Evolutionary conservation across 2,797 vertebrate genomes (phyloP).

Genomic region (Macropodus opercularis): DNA sequence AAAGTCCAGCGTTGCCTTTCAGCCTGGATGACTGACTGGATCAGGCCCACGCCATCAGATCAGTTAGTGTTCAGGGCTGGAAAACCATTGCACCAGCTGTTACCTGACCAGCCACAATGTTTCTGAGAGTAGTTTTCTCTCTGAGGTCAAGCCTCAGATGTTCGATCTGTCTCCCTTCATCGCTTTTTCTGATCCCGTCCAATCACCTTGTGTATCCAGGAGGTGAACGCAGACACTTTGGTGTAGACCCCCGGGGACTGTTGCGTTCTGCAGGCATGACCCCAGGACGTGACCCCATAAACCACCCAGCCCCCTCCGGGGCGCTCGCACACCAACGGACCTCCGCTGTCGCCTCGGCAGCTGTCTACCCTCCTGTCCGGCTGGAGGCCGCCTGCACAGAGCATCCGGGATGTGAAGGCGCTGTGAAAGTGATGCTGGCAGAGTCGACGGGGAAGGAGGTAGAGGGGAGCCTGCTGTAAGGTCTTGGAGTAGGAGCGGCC

Average conservation of each 20-base stretch:
- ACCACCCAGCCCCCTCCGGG: conserved; percentile 90
- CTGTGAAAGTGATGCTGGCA: conserved; percentile 89
- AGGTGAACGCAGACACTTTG: conserved; percentile 91
- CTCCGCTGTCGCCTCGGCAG: conserved; percentile 97
- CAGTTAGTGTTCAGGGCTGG: conserved; percentile 6
- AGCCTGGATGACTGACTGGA: conserved; percentile 5
- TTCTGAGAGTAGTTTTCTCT: conserved; percentile 9
- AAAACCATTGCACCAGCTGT: conserved; percentile 7
- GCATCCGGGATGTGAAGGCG: conserved; percentile 94
- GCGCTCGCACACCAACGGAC: conserved; percentile 92
- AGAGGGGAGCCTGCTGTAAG: conserved; percentile 91
- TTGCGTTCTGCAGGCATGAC: conserved; percentile 91
- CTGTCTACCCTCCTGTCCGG: conserved; percentile 89
- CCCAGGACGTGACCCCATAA: conserved; percentile 98
- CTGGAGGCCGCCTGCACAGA: conserved; percentile 89
- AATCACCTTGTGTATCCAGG: conserved; percentile 92
- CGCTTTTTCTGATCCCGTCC: conserved; percentile 59
- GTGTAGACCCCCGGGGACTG: conserved; percentile 96
- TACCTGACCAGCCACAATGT: conserved; percentile 13
- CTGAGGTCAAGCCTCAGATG: background rate
- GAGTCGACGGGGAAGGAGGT: conserved; percentile 87
- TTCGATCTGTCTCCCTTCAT: conserved; percentile 13
- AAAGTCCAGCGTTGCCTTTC: conserved; percentile 13
- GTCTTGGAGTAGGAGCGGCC: conserved; percentile 95
- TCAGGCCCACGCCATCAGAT: conserved; percentile 17